phyloP scores from a whole-genome alignment of 2,888 invertebrate species.

The Agrochola lota region DNA sequence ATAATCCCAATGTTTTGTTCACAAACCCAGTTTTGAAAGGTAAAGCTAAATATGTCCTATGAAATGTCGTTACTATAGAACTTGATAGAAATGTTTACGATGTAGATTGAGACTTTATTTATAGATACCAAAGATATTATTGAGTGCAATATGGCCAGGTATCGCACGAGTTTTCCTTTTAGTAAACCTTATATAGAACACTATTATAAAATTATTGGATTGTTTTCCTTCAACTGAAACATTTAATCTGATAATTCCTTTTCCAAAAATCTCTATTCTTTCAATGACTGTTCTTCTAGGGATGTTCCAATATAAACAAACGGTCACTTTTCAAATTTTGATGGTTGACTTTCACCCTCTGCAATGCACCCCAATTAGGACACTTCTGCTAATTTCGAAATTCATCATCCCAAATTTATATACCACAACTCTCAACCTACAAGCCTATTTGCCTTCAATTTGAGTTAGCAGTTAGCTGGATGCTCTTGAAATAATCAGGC shows the following conservation, averaged over 20 bases:
- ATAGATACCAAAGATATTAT: conserved; percentile 36
- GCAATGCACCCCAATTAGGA: neutral
- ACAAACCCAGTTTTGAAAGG: conserved; percentile 20
- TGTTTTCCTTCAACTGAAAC: neutral
- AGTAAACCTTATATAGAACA: conserved; percentile 11
- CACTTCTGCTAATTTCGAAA: neutral
- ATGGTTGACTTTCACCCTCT: neutral
- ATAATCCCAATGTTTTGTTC: conserved; percentile 17
- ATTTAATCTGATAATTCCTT: neutral
- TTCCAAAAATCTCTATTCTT: neutral
- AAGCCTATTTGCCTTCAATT: conserved; percentile 23
- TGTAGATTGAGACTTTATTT: conserved; percentile 45
- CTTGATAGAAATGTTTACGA: conserved; percentile 46
- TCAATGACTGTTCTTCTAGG: neutral
- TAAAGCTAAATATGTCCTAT: conserved; percentile 41
- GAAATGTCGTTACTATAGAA: conserved; percentile 27
- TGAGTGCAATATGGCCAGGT: conserved; percentile 17
- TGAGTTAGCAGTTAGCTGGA: conserved; percentile 28
- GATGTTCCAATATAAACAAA: neutral
- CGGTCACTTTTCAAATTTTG: neutral
- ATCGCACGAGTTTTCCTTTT: conserved; percentile 13
- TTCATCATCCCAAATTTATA: neutral
- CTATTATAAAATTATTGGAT: neutral
- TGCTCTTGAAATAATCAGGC: conserved; percentile 54
- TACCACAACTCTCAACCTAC: neutral